Evolutionary conservation across 2,888 invertebrate genomes (phyloP).

Genomic region (Drosophila recens): DNA sequence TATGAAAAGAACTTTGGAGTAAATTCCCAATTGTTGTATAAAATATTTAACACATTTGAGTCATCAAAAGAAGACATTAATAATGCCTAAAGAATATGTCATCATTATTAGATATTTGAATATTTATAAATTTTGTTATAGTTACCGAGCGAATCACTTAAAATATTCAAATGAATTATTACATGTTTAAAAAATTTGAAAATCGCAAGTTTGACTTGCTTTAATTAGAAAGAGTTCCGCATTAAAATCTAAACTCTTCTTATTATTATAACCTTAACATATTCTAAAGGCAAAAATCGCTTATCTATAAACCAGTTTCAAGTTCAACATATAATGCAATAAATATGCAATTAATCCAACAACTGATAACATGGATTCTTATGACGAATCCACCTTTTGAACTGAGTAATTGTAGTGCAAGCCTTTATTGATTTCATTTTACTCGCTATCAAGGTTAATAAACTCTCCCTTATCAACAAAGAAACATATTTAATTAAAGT

Average conservation of each 20-base stretch:
- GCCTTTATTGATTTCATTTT: background rate
- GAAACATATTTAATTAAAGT: background rate
- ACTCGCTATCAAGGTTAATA: background rate
- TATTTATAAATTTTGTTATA: too few species aligned
- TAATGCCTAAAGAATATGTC: constrained; percentile 1
- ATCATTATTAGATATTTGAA: background rate
- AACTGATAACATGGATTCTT: background rate
- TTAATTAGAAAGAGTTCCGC: background rate
- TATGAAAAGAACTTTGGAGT: constrained; percentile 26
- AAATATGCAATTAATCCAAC: too few species aligned
- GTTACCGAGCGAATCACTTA: too few species aligned
- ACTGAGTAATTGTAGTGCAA: background rate
- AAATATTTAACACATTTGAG: background rate
- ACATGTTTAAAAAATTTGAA: too few species aligned
- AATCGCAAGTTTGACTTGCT: too few species aligned
- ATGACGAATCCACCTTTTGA: background rate
- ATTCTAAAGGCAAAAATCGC: background rate
- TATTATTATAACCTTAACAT: too few species aligned
- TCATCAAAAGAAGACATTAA: constrained; percentile 26
- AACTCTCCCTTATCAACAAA: constrained; percentile 1
- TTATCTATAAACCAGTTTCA: background rate
- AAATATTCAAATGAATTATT: too few species aligned
- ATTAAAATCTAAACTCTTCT: background rate
- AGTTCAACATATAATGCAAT: background rate
- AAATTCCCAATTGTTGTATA: background rate